A percentile compares a stretch with the other conserved stretches of the same genome.
Evolutionary conservation across 2,888 invertebrate genomes (phyloP).

Genomic region (Megastigmus dorsalis): DNA sequence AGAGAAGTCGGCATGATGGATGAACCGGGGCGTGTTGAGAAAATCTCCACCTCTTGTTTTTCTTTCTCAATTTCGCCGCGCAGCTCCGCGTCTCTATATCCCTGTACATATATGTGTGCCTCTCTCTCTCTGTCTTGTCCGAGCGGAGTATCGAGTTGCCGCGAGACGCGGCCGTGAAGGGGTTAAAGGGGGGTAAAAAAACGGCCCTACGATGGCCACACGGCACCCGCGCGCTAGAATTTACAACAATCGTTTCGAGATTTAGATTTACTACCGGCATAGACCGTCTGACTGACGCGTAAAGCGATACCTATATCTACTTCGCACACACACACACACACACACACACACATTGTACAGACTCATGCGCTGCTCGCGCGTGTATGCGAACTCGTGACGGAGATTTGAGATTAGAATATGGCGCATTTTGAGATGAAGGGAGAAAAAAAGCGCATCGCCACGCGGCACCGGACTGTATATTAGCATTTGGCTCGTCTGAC

Average conservation of each 20-base stretch:
- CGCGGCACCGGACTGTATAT: conserved; percentile 17
- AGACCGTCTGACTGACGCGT: conserved; percentile 16
- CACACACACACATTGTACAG: too few relatives aligned
- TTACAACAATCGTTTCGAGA: conserved; percentile 43
- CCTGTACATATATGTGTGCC: too few relatives aligned
- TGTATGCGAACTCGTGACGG: conserved; percentile 19
- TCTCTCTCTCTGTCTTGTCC: conserved; percentile 11
- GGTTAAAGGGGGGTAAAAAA: background rate
- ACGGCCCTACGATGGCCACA: background rate
- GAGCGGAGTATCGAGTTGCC: too few relatives aligned
- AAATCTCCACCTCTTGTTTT: conserved; percentile 18
- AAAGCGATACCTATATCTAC: conserved; percentile 24
- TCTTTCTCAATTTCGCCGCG: background rate
- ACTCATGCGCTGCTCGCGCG: too few relatives aligned
- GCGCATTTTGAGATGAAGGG: background rate
- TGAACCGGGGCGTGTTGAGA: too few relatives aligned
- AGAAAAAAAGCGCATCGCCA: too few relatives aligned
- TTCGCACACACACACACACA: background rate
- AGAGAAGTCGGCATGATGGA: too few relatives aligned
- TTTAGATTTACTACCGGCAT: conserved; percentile 29
- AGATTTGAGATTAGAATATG: conserved; percentile 41
- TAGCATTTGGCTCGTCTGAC: too few relatives aligned
- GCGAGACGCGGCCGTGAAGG: background rate
- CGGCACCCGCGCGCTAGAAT: conserved; percentile 30
- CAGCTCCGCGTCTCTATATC: too few relatives aligned